phyloP scores from a whole-genome alignment of 2,888 invertebrate species.

The Lacanobia wlatinum region DNA sequence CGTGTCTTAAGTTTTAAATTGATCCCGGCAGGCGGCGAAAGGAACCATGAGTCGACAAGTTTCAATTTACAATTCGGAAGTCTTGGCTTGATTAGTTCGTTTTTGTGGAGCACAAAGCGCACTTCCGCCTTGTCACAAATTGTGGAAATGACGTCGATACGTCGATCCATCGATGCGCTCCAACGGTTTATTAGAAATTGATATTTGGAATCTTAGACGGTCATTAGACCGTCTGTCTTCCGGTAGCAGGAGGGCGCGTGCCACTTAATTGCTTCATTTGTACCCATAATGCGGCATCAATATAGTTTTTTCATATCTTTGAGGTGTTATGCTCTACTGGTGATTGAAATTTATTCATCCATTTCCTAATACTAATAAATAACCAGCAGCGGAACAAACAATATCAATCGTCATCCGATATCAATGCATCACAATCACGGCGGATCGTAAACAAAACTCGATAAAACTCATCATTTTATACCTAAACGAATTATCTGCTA shows the following conservation, averaged over 20 bases:
- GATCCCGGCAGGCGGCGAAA: conserved; percentile 78
- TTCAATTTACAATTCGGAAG: conserved; percentile 77
- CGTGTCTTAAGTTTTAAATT: conserved; percentile 65
- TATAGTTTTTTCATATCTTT: conserved; percentile 67
- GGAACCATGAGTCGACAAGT: conserved; percentile 83
- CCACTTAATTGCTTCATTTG: conserved; percentile 89
- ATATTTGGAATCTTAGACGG: conserved; percentile 88
- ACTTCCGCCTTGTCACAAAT: conserved; percentile 85
- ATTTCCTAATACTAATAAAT: conserved; percentile 65
- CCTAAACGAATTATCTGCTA: conserved; percentile 86
- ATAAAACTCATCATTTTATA: conserved; percentile 86
- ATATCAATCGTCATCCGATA: conserved; percentile 70
- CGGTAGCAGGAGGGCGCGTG: conserved; percentile 85
- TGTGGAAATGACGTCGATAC: conserved; percentile 79
- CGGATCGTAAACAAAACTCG: conserved; percentile 78
- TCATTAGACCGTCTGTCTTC: conserved; percentile 89
- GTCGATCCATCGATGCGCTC: conserved; percentile 82
- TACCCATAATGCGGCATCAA: conserved; percentile 80
- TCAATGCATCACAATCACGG: conserved; percentile 76
- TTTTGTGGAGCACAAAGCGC: conserved; percentile 82
- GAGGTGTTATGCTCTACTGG: conserved; percentile 78
- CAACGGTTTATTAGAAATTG: conserved; percentile 87
- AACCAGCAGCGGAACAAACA: conserved; percentile 72
- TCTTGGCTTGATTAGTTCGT: conserved; percentile 87
- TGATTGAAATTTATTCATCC: conserved; percentile 69